phyloP scores from a whole-genome alignment of 2,113 vertebrate species.

The Nymphicus hollandicus region DNA sequence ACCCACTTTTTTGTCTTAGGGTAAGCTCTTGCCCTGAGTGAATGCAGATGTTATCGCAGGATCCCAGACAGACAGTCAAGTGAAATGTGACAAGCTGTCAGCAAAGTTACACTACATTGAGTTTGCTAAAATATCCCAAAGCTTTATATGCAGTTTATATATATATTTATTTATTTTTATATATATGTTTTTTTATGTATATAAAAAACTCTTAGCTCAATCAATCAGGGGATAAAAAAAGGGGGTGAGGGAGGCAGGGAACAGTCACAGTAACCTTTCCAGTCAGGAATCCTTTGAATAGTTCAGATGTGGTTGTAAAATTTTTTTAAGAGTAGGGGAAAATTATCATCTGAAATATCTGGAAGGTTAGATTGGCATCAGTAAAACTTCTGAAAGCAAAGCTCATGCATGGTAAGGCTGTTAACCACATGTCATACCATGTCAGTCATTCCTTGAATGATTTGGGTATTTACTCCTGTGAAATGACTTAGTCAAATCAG shows the following conservation, averaged over 20 bases:
- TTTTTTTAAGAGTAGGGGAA: neutral
- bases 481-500: conserved; percentile 57
- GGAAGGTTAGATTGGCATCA: neutral
- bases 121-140: conserved; percentile 81
- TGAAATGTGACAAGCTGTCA: conserved; percentile 87
- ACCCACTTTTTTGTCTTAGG: conserved; percentile 84
- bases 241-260: neutral
- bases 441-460: conserved; percentile 2
- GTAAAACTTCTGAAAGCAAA: conserved; percentile 9
- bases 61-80: conserved; percentile 84
- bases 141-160: conserved; percentile 64
- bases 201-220: conserved; percentile 27
- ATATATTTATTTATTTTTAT: neutral
- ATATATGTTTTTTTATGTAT: neutral
- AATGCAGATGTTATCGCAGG: conserved; percentile 94
- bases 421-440: conserved; percentile 49
- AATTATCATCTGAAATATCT: conserved; percentile 29
- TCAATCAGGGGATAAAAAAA: neutral
- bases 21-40: conserved; percentile 91
- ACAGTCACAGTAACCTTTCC: conserved; percentile 40
- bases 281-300: neutral
- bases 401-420: neutral
- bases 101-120: conserved; percentile 82
- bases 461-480: conserved; percentile 30
- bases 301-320: neutral